Evolutionary conservation across 2,797 vertebrate species (phyloP), one percentile per base, ranked within the genome.

Genomic region (Lithobates pipiens): DNA sequence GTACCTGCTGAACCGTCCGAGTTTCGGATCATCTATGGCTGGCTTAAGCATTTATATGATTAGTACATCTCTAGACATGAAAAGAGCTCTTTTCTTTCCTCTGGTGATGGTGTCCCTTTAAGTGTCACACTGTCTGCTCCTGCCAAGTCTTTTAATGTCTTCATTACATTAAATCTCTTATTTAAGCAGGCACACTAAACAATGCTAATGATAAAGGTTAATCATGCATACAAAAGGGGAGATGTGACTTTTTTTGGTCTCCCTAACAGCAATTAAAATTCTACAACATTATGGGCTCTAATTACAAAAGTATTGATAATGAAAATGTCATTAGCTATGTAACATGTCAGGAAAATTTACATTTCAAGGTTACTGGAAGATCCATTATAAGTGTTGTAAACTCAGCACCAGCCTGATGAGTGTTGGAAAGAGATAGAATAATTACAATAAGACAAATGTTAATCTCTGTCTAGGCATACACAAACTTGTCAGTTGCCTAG

Each of bases 281-380:
- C 32, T 32, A 21, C 67, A 50, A 57, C 32, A 71, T 80, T 57
- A 80, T 27, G 34, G 65, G 42, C 65, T 54, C 69, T 81, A 72
- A 81, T 72, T 81, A 27, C 21, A 50, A 81, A 81, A 46, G 70
- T 81, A 81, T 81, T 61, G 77, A 81, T 81, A 81, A 72, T 61
- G 54, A 29, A 72, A 81, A 72, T 70, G 77, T 1, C 46, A 61
- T 61, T 81, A 72, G 61, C 69, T 36, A 61, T 39, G 77, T 80
- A 80, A 81, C 42, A n/a, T 34, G 25, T 67, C 79, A 72, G 69
- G 27, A 39, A 36, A 81, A 71, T 21, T 16, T 39, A 72, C n/a
- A 61, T 68, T 39, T 25, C 79, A 61, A 72, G 79, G 69, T 71
- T 57, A 81, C 16, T 81, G 79, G 34, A 72, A 25, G 13, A 71